Conservation (phyloP, 2,797 vertebrate genomes). For the Pseudocheirus occidentalis region DNA sequence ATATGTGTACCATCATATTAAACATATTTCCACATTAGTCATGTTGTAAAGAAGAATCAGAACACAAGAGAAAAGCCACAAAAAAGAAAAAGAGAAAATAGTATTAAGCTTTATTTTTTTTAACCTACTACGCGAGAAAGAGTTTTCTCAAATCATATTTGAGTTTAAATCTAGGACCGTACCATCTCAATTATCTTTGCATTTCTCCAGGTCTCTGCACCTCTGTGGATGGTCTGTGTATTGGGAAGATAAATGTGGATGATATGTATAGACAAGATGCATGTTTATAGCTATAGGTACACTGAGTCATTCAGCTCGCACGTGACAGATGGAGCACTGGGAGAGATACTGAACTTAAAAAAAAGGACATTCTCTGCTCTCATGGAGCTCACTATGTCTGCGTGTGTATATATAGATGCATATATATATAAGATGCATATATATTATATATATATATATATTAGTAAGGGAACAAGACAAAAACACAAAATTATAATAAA, state of each 20-base stretch:
- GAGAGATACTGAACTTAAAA: neutral
- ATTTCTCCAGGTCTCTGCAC: neutral
- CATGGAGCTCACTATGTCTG: neutral
- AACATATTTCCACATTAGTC: too few species aligned
- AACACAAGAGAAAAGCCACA: too few species aligned
- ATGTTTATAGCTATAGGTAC: neutral
- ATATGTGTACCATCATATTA: too few species aligned
- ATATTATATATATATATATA: too few species aligned
- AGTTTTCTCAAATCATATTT: neutral
- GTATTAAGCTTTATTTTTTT: neutral
- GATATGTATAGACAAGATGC: neutral
- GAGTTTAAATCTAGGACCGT: neutral
- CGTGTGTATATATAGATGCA: too few species aligned
- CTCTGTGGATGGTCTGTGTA: neutral
- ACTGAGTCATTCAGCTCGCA: neutral
- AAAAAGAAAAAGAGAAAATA: too few species aligned
- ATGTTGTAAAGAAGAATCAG: too few species aligned
- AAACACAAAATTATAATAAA: neutral
- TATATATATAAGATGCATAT: too few species aligned
- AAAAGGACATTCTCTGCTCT: neutral
- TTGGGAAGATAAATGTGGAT: neutral
- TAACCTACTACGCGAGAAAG: neutral
- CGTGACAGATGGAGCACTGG: neutral
- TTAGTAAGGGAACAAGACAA: neutral
- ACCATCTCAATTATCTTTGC: neutral